Evolutionary conservation across 2,113 vertebrate genomes (phyloP), one percentile per base, ranked within the genome.

Genomic region (Progne subis): DNA sequence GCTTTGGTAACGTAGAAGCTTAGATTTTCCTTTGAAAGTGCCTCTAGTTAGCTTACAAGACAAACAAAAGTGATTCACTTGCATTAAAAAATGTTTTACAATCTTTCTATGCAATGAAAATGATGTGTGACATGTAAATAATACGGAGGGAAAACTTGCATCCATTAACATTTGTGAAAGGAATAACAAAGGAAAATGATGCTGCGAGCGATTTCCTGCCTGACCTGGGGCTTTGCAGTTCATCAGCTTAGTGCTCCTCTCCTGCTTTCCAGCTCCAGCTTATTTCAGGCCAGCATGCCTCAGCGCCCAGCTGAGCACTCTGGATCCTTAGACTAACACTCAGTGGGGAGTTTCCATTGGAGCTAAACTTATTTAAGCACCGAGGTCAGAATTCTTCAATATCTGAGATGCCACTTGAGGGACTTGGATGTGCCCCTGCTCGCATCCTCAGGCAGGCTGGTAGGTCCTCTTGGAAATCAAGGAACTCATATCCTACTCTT

Each of bases 1-100:
- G 57, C 47, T 80, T 47, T 84, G 44, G 75, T 78, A 88, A 90
- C 77, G 56, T 32, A 57, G 49, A n/a, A 90, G 37, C 53, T 93
- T 94, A 75, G 49, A 86, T 78, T 90, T 92, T 88, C 68, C n/a
- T 71, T 82, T 81, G 68, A 56, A 92, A 94, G 16, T 71, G 44
- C 57, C 69, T 88, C 76, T 56, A 34, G 24, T 71, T 88, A 79
- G 65, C 44, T 94, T 83, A 68, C 0, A 14, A 93, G 77, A 77
- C 39, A 87, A 91, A 94, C 90, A 18, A 85, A 56, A 21, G 44
- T 25, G 31, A 44, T 70, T 93, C 34, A 32, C 47, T 90, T 50
- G 32, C 53, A 83, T 86, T 55, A 80, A 86, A 88, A 70, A 25
- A 77, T 77, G 39, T 47, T 87, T 80, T 76, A 67, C 77, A 74